These are phyloP conservation scores for Pterocles burchelli DNA, from an alignment of 2,113 vertebrate species.

Conservation along the genomic window DNA sequence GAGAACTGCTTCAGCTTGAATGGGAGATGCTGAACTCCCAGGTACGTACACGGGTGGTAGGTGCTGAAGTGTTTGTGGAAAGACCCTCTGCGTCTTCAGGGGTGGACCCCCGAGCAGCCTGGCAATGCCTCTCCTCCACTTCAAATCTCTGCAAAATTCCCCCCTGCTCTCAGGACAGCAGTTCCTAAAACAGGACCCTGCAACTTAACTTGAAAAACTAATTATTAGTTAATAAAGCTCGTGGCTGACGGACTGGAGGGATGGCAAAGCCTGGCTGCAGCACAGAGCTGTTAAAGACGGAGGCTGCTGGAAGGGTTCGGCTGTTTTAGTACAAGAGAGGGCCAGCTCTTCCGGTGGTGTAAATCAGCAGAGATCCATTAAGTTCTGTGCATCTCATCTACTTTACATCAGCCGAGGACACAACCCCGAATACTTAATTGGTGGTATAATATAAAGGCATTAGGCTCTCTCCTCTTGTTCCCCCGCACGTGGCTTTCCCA, in stretches of 20 bases:
- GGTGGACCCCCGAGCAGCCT: background rate
- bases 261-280: background rate
- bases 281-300: background rate
- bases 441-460: conserved; percentile 19
- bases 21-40: background rate
- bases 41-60: background rate
- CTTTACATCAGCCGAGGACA: conserved; percentile 45
- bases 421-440: conserved; percentile 3
- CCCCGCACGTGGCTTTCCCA: background rate
- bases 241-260: conserved; percentile 26
- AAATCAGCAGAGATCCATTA: conserved; percentile 51
- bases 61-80: accelerated
- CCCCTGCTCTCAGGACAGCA: background rate
- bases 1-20: background rate
- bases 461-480: background rate
- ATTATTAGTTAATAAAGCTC: conserved; percentile 41
- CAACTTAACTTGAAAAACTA: conserved; percentile 6
- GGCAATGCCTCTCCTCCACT: background rate
- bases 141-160: background rate
- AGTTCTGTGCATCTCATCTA: background rate
- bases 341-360: background rate
- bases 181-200: background rate
- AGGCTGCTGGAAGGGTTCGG: background rate
- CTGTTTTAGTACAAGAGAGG: background rate
- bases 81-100: background rate